Conservation (phyloP, 37 sponge, comb jelly and placozoan species). For the Hexactinellida sp. region DNA sequence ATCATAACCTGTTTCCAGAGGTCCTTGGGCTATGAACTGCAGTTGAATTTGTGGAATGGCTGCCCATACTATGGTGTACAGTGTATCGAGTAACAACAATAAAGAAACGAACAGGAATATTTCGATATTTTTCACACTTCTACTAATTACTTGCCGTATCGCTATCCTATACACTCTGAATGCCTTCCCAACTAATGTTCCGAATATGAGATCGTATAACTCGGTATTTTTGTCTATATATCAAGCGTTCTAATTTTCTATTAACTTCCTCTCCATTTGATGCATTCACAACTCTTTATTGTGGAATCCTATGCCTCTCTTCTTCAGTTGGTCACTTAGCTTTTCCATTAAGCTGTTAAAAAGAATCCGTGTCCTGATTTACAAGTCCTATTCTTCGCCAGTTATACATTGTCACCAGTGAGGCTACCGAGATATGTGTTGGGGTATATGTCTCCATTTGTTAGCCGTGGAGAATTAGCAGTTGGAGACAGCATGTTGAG, state of each 20-base stretch:
- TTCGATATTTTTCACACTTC: neutral
- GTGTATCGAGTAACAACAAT: neutral
- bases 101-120: neutral
- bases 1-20: neutral
- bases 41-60: neutral
- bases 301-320: neutral
- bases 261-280: neutral
- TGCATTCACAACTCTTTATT: neutral
- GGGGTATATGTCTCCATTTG: neutral
- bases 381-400: neutral
- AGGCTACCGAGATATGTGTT: neutral
- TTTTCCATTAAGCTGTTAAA: neutral
- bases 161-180: neutral
- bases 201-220: neutral
- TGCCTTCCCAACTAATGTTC: neutral
- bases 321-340: neutral
- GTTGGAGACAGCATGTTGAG: neutral
- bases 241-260: neutral
- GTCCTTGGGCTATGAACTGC: neutral
- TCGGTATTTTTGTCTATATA: neutral
- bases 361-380: neutral
- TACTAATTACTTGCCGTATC: neutral
- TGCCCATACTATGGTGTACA: neutral
- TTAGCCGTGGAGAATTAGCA: neutral
- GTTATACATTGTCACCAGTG: neutral